Base-by-base conservation (phyloP, 2,888 invertebrate species). In the Eurytoma californica region DNA sequence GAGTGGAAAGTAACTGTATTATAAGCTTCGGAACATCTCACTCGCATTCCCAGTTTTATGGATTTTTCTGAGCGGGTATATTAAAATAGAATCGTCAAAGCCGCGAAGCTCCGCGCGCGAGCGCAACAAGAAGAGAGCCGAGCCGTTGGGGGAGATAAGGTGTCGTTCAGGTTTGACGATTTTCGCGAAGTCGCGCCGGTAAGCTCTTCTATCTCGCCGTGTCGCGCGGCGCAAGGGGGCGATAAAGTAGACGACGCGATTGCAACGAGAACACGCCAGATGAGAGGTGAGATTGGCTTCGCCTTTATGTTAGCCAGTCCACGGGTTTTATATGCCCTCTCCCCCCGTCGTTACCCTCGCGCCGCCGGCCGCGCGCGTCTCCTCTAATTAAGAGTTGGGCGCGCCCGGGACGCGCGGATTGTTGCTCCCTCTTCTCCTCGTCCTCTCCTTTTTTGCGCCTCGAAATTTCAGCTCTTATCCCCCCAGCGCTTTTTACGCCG, bases 221-320 rank as follows among this genome's bases (percentile, higher is more conserved):
- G 39, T 39, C 51, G 12, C 30, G 49, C 55, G 18, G 20, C 78
- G 69, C 30, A 58, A 9, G 30, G 66, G 70, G 70, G 70, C 77
- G 82, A 83, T 83, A 84, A 84, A 86, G 83, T 82, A 82, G 82
- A 72, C 67, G 61, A 82, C 83, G 81, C 81, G 82, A 85, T 82
- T 83, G 84, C 83, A 84, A 83, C 74, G 83, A 81, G 83, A 84
- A 84, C 81, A 81, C 80, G 82, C 81, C 58, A 88, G 86, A 87
- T 86, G 85, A 85, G 85, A 85, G 81, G 77, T 76, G 83, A 85
- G 86, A 87, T 86, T 84, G 79, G 81, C 82, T 83, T 84, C 81
- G 84, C 84, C 82, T 84, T 85, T 85, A 84, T 75, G 75, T 61
- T 72, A 51, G 66, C 57, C 30, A 76, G 70, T 77, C 57, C 14